Percentiles rank a stretch among this genome's conserved stretches.
Evolutionary conservation across 2,888 invertebrate genomes (phyloP).

Genomic region (Agrilus mali): DNA sequence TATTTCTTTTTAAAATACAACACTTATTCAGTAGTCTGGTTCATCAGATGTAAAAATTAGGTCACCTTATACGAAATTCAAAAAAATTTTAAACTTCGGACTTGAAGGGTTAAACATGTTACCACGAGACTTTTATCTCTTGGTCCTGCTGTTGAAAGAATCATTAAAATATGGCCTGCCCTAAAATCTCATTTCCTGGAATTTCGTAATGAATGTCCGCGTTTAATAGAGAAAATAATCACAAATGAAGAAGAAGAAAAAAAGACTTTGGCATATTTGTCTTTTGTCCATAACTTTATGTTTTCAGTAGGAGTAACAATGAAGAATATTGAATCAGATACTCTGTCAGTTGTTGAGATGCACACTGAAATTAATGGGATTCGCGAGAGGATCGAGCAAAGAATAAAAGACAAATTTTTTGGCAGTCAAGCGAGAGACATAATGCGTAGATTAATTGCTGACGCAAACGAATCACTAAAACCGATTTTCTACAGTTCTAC

Average conservation of each 20-base stretch:
- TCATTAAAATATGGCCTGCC: too few species aligned
- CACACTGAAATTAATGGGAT: slow-evolving; percentile 8
- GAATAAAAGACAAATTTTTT: background rate
- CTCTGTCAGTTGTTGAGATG: slow-evolving; percentile 8
- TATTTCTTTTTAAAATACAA: too few species aligned
- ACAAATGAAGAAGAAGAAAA: slow-evolving; percentile 4
- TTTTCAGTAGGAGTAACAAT: slow-evolving; percentile 6
- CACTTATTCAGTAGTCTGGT: too few species aligned
- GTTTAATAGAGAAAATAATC: slow-evolving; percentile 8
- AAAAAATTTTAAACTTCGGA: too few species aligned
- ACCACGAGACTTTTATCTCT: too few species aligned
- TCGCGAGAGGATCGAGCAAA: background rate
- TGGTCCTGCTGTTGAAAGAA: too few species aligned
- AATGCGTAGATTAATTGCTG: slow-evolving; percentile 1
- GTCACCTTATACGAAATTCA: too few species aligned
- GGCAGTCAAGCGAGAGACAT: background rate
- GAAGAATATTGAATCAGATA: slow-evolving; percentile 6
- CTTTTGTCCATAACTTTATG: background rate
- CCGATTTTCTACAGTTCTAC: too few species aligned
- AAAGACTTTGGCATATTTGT: background rate
- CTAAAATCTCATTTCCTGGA: too few species aligned
- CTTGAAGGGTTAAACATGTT: background rate
- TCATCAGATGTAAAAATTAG: too few species aligned
- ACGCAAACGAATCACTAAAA: slow-evolving; percentile 4
- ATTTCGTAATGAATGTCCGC: slow-evolving; percentile 2